Conservation (phyloP, 2,888 invertebrate genomes). For the Cheilosia scutellata region DNA sequence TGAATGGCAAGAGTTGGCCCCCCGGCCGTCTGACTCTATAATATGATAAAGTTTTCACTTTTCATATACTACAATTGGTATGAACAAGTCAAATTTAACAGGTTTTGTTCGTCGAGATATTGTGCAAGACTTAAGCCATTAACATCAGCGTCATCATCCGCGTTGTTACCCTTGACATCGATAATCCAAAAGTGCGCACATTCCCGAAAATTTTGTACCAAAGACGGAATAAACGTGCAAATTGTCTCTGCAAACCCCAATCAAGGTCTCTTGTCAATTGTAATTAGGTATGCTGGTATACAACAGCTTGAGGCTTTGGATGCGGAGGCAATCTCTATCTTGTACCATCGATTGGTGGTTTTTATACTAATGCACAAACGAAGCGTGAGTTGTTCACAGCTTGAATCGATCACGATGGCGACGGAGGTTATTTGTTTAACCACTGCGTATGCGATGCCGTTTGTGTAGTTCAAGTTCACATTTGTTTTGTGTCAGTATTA, state of each 20-base stretch:
- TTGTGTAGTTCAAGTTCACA: conserved; percentile 74
- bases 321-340: neutral
- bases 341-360: neutral
- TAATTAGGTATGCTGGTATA: conserved; percentile 1
- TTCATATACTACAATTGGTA: conserved; percentile 39
- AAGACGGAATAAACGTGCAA: conserved; percentile 56
- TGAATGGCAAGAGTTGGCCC: neutral
- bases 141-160: conserved; percentile 49
- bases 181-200: conserved; percentile 30
- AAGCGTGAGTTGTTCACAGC: conserved; percentile 4
- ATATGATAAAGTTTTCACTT: conserved; percentile 67
- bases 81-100: conserved; percentile 9
- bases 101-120: conserved; percentile 43
- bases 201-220: neutral
- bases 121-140: conserved; percentile 64
- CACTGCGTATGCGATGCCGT: conserved; percentile 8
- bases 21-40: neutral
- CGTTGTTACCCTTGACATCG: conserved; percentile 68
- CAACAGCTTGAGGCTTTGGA: conserved; percentile 25
- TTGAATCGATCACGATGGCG: conserved; percentile 25
- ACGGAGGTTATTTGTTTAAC: conserved; percentile 43
- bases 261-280: conserved; percentile 54
- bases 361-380: conserved; percentile 46
- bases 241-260: conserved; percentile 34
- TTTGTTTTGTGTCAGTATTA: conserved; percentile 59